Base-by-base conservation (phyloP, 2,888 invertebrate species). In the Teinopalpus imperialis region DNA sequence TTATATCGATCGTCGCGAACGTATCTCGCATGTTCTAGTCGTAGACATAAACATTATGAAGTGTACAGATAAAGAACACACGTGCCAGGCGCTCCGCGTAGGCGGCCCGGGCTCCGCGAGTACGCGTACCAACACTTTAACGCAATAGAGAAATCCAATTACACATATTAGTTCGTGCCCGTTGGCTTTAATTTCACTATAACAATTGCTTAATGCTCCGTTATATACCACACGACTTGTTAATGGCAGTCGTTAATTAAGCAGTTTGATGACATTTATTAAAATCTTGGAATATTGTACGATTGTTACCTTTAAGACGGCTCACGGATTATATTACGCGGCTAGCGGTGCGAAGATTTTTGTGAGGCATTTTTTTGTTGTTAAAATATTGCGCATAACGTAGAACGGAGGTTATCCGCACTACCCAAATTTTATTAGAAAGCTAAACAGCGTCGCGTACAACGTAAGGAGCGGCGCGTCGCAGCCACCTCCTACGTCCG, bases 391-490 rank as follows among this genome's bases (percentile, higher is more conserved):
- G 21, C 12, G 34, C 21, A 7, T 21, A 12, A 26, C 8, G 24
- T 12, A 2, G 16, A 18, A 24, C 56, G 56, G 57, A 48, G 56
- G 55, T 30, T 24, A 14, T 21, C 30, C 37, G 24, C 31, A 6
- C 26, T 34, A 14, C 21, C 66, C 64, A 69, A 70, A 75, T 75
- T 66, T 74, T 68, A 81, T 81, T 85, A 86, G 86, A 86, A 86
- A 86, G 85, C 75, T 72, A 64, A 63, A 65, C 66, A 69, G 61
- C 65, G 66, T 70, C 67, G 69, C 34, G 34, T 13, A 40, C 10
- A 35, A 69, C 69, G 69, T 69, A 72, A 72, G 77, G 73, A 75
- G 74, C 66, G 74, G 59, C 59, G 61, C 59, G 64, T 55, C 48
- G 46, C 61, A 64, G 27, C 61, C 64, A 57, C 56, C 72, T 71